phyloP scores from a whole-genome alignment of 2,113 vertebrate genomes.

The human region DNA sequence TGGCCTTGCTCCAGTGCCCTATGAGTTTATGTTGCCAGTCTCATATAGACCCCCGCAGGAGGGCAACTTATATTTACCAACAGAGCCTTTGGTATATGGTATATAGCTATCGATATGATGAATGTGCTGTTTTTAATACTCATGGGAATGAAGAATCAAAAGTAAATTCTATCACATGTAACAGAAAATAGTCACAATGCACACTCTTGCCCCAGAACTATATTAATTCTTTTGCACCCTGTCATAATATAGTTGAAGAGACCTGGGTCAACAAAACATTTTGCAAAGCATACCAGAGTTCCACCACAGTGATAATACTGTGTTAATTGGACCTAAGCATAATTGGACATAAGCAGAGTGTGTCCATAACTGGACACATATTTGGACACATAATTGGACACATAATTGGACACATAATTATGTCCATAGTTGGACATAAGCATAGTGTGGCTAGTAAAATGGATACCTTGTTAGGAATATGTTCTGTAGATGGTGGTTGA shows the following conservation, averaged over 20 bases:
- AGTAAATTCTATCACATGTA: background rate
- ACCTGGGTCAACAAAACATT: background rate
- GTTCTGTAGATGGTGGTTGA: background rate
- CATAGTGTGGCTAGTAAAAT: background rate
- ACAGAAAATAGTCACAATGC: background rate
- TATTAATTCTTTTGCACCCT: background rate
- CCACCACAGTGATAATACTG: background rate
- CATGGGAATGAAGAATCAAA: background rate
- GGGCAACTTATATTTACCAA: background rate
- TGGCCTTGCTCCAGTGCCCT: background rate
- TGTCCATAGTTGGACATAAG: background rate
- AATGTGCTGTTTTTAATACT: background rate
- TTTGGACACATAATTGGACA: too few relatives aligned
- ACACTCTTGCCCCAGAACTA: background rate
- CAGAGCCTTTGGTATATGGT: background rate
- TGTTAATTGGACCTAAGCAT: background rate
- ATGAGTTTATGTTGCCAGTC: background rate
- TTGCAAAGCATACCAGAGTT: background rate
- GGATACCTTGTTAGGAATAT: background rate
- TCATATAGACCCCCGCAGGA: background rate
- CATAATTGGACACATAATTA: too few relatives aligned
- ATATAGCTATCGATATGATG: background rate
- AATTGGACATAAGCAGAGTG: too few relatives aligned
- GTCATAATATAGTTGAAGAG: background rate
- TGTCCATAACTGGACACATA: too few relatives aligned